A percentile compares a stretch with the other conserved stretches of the same genome.
These are phyloP conservation scores for Neofelis nebulosa DNA, from an alignment of 2,113 vertebrate genomes.

Conservation along the genomic window DNA sequence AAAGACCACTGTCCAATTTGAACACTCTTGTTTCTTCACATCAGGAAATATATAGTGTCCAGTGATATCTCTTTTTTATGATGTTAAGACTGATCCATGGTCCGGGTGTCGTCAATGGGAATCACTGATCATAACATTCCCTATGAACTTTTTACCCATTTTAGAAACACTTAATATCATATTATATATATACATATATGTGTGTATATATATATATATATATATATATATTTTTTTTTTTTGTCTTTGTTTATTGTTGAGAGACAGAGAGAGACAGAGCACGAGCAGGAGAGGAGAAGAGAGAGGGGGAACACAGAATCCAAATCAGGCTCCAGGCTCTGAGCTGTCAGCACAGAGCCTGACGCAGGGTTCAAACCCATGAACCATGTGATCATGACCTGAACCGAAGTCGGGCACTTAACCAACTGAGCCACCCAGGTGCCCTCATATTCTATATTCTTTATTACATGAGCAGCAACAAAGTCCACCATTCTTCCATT, in stretches of 20 bases:
- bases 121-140: background rate
- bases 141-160: background rate
- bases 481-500: background rate
- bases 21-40: background rate
- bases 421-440: no score
- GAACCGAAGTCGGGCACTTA: no score
- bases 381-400: no score
- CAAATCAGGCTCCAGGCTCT: no score
- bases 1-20: background rate
- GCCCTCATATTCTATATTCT: background rate
- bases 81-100: background rate
- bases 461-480: background rate
- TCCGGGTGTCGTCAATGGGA: background rate
- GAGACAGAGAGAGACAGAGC: no score
- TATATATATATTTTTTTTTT: no score
- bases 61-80: background rate
- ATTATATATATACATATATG: background rate
- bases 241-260: no score
- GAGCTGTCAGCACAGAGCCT: no score
- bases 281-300: no score
- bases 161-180: background rate
- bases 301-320: no score
- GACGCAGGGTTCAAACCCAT: no score
- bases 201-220: no score
- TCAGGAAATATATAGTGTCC: background rate